phyloP scores from a whole-genome alignment of 2,113 vertebrate species.

The Erythrolamprus reginae region DNA sequence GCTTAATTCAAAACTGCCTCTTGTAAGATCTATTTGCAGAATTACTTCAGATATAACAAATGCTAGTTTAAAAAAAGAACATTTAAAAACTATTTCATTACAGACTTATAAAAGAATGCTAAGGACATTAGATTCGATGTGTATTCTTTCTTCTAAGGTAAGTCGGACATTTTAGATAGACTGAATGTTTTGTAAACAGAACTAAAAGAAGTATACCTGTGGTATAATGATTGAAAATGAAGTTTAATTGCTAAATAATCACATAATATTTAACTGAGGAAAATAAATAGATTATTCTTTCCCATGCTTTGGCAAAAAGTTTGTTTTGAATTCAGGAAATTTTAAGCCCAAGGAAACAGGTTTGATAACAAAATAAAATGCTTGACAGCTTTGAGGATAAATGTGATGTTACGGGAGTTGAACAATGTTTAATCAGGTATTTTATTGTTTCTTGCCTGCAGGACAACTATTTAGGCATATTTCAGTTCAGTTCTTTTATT shows the following conservation, averaged over 20 bases:
- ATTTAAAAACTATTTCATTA: not conserved
- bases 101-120: not conserved
- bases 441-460: not conserved
- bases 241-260: not conserved
- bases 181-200: not conserved
- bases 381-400: not conserved
- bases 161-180: not conserved
- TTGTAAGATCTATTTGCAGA: not conserved
- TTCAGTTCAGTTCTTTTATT: not conserved
- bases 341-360: not conserved
- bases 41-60: not conserved
- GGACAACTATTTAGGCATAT: not conserved
- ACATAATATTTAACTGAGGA: not conserved
- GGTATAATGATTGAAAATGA: not conserved
- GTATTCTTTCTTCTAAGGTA: not conserved
- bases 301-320: not conserved
- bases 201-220: not conserved
- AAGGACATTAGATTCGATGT: not conserved
- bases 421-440: not conserved
- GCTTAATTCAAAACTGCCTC: not conserved
- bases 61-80: not conserved
- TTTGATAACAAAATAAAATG: not conserved
- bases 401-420: not conserved
- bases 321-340: not conserved
- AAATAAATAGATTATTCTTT: not conserved